A percentile compares a stretch with the other conserved stretches of the same genome.
phyloP scores from a whole-genome alignment of 2,888 invertebrate genomes.

The Tenthredo notha region DNA sequence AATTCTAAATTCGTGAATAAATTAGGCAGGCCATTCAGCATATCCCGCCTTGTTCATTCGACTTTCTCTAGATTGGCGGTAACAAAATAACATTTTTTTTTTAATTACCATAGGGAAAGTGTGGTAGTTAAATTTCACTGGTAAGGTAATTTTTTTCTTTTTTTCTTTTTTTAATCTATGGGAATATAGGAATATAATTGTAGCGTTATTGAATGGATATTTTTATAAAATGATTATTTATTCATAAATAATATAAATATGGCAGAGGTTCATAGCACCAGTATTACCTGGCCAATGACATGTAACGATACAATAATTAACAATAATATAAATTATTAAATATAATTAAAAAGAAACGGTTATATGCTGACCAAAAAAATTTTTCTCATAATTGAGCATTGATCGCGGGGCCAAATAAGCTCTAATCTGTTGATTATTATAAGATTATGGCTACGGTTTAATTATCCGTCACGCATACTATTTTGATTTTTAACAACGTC shows the following conservation, averaged over 20 bases:
- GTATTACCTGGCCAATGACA: conserved; percentile 41
- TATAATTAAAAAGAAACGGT: conserved; percentile 49
- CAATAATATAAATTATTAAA: conserved; percentile 66
- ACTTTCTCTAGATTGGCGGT: conserved; percentile 38
- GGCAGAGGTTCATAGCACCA: conserved; percentile 45
- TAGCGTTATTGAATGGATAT: background rate
- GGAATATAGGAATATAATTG: background rate
- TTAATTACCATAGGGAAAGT: conserved; percentile 45
- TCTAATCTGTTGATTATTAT: conserved; percentile 6
- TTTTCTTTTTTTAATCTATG: too few species aligned
- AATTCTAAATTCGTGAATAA: background rate
- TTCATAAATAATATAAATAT: conserved; percentile 75
- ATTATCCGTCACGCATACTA: conserved; percentile 41
- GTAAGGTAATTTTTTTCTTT: background rate
- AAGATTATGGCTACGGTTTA: conserved; percentile 38
- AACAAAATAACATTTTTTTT: conserved; percentile 19
- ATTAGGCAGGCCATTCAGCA: background rate
- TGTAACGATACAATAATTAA: conserved; percentile 57
- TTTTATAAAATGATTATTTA: conserved; percentile 70
- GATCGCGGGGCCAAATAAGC: background rate
- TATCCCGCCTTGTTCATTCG: conserved; percentile 7
- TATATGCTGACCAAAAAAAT: conserved; percentile 29
- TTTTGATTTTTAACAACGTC: conserved; percentile 40
- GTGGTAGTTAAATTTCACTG: background rate
- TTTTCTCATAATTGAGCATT: conserved; percentile 44